Evolutionary conservation across 2,797 vertebrate species (phyloP), one percentile per base, ranked within the genome.

Genomic region (Chelmon rostratus): DNA sequence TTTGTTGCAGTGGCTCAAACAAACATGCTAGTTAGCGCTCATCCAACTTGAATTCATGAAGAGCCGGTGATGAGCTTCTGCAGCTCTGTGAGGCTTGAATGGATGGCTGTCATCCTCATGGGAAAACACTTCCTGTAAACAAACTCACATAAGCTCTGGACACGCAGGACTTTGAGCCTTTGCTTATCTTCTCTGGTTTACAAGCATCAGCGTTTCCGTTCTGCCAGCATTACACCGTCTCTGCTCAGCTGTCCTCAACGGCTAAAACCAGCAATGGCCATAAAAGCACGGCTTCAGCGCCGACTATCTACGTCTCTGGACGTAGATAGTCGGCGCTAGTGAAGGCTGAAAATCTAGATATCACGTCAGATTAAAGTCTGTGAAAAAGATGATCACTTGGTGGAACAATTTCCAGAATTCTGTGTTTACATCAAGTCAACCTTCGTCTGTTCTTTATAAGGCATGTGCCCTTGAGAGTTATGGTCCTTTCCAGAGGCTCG

Each of bases 41-140:
- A n/a, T 33, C 12, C 5, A 44, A 19, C 28, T 18, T 23, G 35
- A 52, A 50, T 44, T 42, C 13, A 53, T 42, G 12, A 61, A 58
- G 38, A 23, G 9, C 37, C 23, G 23, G 31, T 3, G 37, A 50
- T 46, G 35, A n/a, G n/a, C 69, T 62, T 63, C 35, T 76, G 49
- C 35, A 67, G 64, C 37, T 81, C 59, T 33, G 28, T 28, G 61
- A 72, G 46, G 70, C 56, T 78, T 76, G 57, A 44, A 58, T 52
- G 15, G 64, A 28, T 63, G 46, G 25, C n/a, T 70, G 33, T 33
- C 25, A 10, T 49, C 23, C 40, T 23, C 21, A n/a, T 35, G 44
- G 38, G 67, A 81, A 15, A 54, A 11, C 31, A 57, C 66, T 54
- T 63, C 53, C 33, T 40, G 57, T 62, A 79, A 82, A 77, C 62